Conservation (phyloP, 30 jellyfish, hydroid and myxozoan genomes). For the Cassiopea andromeda region DNA sequence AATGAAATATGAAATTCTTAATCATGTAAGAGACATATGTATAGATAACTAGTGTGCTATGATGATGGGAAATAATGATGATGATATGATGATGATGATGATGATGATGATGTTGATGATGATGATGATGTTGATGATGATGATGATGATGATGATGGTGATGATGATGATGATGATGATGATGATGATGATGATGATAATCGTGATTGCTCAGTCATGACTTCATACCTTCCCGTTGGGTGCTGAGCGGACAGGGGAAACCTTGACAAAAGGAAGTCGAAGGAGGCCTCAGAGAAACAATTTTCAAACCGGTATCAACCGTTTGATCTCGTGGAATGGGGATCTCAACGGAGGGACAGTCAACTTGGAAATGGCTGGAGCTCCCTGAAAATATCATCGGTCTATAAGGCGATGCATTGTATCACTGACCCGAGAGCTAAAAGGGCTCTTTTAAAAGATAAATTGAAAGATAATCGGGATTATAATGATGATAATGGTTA, state of each 20-base stretch:
- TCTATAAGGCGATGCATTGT: neutral
- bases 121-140: neutral
- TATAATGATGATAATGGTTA: neutral
- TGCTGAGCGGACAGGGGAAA: neutral
- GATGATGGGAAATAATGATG: neutral
- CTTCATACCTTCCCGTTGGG: neutral
- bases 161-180: neutral
- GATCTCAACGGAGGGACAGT: neutral
- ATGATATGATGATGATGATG: neutral
- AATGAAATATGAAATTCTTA: neutral
- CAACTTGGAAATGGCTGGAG: neutral
- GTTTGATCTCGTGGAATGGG: neutral
- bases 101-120: conserved; percentile 2
- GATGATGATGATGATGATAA: neutral
- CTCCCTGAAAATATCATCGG: neutral
- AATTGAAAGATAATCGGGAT: neutral
- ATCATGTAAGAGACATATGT: no score
- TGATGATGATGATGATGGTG: neutral
- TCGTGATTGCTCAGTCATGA: neutral
- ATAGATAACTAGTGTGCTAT: neutral
- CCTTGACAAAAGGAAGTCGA: neutral
- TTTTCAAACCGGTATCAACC: neutral
- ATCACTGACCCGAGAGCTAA: neutral
- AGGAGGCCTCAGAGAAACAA: neutral
- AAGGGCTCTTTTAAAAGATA: neutral